Evolutionary conservation across 2,797 vertebrate species (phyloP).

Genomic region (Sebastolobus alascanus): DNA sequence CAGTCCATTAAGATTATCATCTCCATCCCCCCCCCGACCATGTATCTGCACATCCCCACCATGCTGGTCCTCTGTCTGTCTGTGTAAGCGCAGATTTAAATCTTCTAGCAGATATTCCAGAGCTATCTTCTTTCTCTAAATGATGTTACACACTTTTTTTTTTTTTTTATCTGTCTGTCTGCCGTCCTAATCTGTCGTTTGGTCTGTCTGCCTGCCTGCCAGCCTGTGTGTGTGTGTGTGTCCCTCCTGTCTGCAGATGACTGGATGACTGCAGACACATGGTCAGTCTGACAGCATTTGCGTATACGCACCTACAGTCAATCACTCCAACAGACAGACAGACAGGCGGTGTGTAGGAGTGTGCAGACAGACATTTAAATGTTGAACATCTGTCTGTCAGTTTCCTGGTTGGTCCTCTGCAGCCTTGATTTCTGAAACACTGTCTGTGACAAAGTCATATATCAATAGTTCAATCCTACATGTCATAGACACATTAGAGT

Average conservation of each 20-base stretch:
- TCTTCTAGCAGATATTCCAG: conserved; percentile 67
- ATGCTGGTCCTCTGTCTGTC: conserved; percentile 40
- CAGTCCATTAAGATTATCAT: conserved; percentile 84
- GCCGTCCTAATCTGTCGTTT: not conserved
- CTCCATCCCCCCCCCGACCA: conserved; percentile 61
- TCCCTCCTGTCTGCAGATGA: conserved; percentile 53
- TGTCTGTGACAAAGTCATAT: conserved; percentile 27
- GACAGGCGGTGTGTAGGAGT: conserved; percentile 59
- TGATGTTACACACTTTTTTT: conserved; percentile 44
- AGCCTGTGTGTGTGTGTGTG: conserved; percentile 5
- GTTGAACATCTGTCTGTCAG: conserved; percentile 69
- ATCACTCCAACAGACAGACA: conserved; percentile 61
- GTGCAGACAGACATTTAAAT: conserved; percentile 62
- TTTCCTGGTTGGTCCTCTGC: conserved; percentile 32
- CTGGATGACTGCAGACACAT: conserved; percentile 72
- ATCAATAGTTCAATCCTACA: not conserved
- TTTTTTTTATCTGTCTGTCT: conserved; percentile 48
- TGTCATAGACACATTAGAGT: not conserved
- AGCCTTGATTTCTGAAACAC: conserved; percentile 37
- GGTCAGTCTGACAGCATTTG: conserved; percentile 68
- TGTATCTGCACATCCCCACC: conserved; percentile 69
- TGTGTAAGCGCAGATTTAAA: conserved; percentile 71
- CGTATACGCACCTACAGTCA: conserved; percentile 60
- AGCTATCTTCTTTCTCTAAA: conserved; percentile 55
- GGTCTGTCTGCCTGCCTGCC: conserved; percentile 49